These are phyloP conservation scores for Halesus radiatus DNA, from an alignment of 1,140 invertebrate genomes.

Conservation along the genomic window DNA sequence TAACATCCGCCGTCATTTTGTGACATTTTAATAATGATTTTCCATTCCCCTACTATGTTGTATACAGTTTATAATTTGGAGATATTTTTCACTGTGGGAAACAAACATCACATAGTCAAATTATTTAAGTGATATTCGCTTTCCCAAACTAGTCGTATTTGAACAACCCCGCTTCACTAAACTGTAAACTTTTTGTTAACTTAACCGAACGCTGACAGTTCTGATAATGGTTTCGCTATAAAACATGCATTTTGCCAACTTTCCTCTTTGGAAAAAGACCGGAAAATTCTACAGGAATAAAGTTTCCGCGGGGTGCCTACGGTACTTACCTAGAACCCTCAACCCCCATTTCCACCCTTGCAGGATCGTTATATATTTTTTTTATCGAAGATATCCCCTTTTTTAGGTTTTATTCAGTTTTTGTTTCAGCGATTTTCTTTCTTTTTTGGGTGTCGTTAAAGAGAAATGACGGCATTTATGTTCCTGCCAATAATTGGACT, in stretches of 20 bases:
- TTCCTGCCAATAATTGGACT: constrained; percentile 4
- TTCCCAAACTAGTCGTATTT: too few species aligned
- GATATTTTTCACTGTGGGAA: too few species aligned
- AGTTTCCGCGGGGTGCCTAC: background rate
- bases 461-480: constrained; percentile 1
- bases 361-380: background rate
- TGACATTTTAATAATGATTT: too few species aligned
- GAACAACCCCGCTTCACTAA: too few species aligned
- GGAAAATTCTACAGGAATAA: too few species aligned
- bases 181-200: too few species aligned
- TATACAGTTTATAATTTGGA: too few species aligned
- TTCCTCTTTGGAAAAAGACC: background rate
- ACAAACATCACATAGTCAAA: too few species aligned
- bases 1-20: too few species aligned
- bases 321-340: background rate
- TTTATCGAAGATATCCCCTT: constrained; percentile 10
- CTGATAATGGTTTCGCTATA: background rate
- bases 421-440: background rate
- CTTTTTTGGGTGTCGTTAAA: background rate
- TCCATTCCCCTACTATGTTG: too few species aligned
- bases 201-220: background rate
- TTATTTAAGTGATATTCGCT: too few species aligned
- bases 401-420: background rate
- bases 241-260: constrained; percentile 13
- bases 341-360: background rate